Percentiles rank a stretch among this genome's conserved stretches.
These are phyloP conservation scores for Numenius arquata DNA, from an alignment of 2,113 vertebrate species.

Conservation along the genomic window DNA sequence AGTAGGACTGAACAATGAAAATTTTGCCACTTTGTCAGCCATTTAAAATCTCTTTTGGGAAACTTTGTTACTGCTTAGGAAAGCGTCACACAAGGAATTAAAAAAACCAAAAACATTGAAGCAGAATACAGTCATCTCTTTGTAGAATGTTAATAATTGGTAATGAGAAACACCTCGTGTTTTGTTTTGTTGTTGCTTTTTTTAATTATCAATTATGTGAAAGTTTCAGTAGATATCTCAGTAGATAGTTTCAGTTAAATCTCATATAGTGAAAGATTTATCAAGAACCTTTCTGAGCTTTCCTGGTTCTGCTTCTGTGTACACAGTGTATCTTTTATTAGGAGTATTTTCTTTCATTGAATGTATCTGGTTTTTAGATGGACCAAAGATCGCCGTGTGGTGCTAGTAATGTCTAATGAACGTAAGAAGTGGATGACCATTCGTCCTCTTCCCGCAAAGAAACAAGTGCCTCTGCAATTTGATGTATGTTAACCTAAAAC, in stretches of 20 bases:
- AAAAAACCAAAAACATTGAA: not conserved
- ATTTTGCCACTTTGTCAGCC: not conserved
- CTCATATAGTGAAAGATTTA: not conserved
- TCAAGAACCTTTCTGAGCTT: not conserved
- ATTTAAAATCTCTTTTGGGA: not conserved
- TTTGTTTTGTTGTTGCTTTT: not conserved
- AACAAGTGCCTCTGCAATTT: conserved; percentile 96
- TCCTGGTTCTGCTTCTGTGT: not conserved
- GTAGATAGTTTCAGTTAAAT: not conserved
- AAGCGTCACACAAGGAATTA: not conserved
- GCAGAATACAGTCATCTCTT: not conserved
- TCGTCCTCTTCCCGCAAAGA: conserved; percentile 92
- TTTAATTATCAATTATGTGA: not conserved
- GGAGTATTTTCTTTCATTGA: conserved; percentile 14
- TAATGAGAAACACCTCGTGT: not conserved
- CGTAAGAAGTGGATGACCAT: conserved; percentile 95
- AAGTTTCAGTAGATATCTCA: not conserved
- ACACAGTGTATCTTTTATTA: not conserved
- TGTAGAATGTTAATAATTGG: not conserved
- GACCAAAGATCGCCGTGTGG: conserved; percentile 91
- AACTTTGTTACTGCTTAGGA: not conserved
- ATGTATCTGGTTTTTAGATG: conserved; percentile 77
- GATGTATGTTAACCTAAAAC: conserved; percentile 82
- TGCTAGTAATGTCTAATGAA: conserved; percentile 91
- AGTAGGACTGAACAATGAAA: conserved; percentile 64